Evolutionary conservation across 2,888 invertebrate species (phyloP), one percentile per base, ranked within the genome.

Genomic region (Atherix ibis): DNA sequence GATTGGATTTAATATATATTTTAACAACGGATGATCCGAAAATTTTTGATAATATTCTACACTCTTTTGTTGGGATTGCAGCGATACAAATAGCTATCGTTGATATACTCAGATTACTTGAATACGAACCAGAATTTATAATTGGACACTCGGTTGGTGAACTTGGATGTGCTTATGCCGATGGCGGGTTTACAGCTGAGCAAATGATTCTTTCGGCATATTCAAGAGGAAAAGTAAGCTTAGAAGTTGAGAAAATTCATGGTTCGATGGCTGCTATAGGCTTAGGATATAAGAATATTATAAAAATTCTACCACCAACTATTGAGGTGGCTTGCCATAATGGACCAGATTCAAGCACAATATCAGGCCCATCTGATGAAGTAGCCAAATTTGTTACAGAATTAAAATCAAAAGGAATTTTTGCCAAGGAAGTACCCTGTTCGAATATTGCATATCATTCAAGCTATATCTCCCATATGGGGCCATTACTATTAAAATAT

Each of bases 121-220:
- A 74, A 10, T 60, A 84, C 19, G 60, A 64, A 31, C 77, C 82
- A 8, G 81, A 83, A 55, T 74, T 74, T 18, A 74, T 83, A 43
- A 71, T 84, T 42, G 84, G 95, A 2, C 92, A 94, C 59, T 92
- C 92, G 6, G 84, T 89, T 0, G 95, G 95, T 15, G 95, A 95
- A 57, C 65, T 95, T 5, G 91, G 87, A 2, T 94, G 95, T 57
- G 91, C 85, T 0, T 95, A 95, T 62, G 91, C 89, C 3, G 95
- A 95, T 56, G 88, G 85, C 1, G 82, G 85, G 44, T 71, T 94
- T 45, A 84, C 87, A 0, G 73, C 79, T 0, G 83, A 88, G 49
- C 80, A 92, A 62, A 81, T 84, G 66, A 76, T 92, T 38, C 58
- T 87, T 6, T 70, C 79, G 1, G 80, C 91, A 0, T 89, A 88